Evolutionary conservation across 1,140 invertebrate genomes (phyloP), one percentile per base, ranked within the genome.

Genomic region (Apolygus lucorum): DNA sequence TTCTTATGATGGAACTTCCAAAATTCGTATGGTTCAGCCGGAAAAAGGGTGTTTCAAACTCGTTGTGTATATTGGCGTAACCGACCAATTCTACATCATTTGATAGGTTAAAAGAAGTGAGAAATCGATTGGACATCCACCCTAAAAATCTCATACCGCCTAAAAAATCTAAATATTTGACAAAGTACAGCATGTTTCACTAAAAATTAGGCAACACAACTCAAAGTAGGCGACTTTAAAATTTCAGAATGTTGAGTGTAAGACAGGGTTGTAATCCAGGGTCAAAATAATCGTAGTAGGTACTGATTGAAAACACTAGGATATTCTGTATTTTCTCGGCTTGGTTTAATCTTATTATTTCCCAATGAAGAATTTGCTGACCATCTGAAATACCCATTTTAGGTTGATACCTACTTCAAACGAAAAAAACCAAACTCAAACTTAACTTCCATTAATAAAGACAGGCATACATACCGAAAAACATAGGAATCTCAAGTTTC

Each of bases 401-500:
- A n/a, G n/a, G n/a, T n/a, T n/a, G n/a, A n/a, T n/a, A n/a, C n/a
- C n/a, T n/a, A n/a, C n/a, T n/a, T n/a, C n/a, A 42, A 4, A 4
- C 17, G 4, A 42, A 42, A 42, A 42, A 42, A 42, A 17, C 17
- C 17, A 8, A 42, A 17, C 17, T 42, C 22, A 59, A 59, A 21
- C 22, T 59, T 24, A 11, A 54, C 29, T 21, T 68, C 68, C 63
- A 70, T 70, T 65, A 70, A 68, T 70, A 69, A 34, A 68, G 66
- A 67, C 72, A 69, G 66, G 1, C n/a, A 70, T 42, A 74, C 80
- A 82, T 78, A 90, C 90, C 92, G 81, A 95, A 94, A 80, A 95
- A 95, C 83, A 95, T 87, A 29, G 90, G 89, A 78, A 95, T 90
- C 79, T 94, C 90, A 77, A 95, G 85, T 79, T 90, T 90, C 74